Percentiles rank a stretch among this genome's conserved stretches.
Conservation (phyloP, 2,113 vertebrate genomes). For the Phrynocephalus versicolor region DNA sequence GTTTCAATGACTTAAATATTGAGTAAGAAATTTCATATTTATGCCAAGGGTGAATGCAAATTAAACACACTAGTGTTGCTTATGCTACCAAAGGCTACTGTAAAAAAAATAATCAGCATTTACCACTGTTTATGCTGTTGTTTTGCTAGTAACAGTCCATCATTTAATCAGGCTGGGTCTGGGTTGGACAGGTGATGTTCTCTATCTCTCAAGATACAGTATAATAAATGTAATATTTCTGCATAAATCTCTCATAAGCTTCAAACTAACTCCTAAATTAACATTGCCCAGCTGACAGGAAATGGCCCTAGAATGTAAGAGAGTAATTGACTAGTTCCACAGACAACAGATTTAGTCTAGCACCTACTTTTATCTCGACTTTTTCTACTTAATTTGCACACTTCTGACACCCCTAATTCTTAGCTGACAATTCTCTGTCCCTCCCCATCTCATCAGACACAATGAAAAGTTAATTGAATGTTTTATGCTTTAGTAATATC, state of each 20-base stretch:
- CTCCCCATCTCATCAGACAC: slow-evolving; percentile 68
- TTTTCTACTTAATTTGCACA: slow-evolving; percentile 48
- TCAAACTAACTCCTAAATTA: slow-evolving; percentile 21
- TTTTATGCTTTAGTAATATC: slow-evolving; percentile 80
- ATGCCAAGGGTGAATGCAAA: slow-evolving; percentile 30
- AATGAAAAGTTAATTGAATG: slow-evolving; percentile 85
- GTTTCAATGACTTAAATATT: slow-evolving; percentile 59
- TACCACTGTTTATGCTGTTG: slow-evolving; percentile 20
- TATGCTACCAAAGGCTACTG: slow-evolving; percentile 30
- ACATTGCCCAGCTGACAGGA: slow-evolving; percentile 16
- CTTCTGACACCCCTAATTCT: slow-evolving; percentile 66
- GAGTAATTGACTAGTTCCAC: slow-evolving; percentile 19
- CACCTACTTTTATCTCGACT: slow-evolving; percentile 24
- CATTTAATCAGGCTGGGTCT: background rate
- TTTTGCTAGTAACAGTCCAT: background rate
- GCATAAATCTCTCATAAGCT: slow-evolving; percentile 36
- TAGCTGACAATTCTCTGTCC: slow-evolving; percentile 69
- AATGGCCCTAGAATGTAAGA: background rate
- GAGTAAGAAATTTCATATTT: slow-evolving; percentile 48
- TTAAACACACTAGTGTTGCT: slow-evolving; percentile 48
- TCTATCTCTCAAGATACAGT: background rate
- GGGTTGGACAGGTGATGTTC: background rate
- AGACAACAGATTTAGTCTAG: background rate
- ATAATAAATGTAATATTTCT: slow-evolving; percentile 49
- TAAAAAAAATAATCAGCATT: slow-evolving; percentile 39